Evolutionary conservation across 2,888 invertebrate genomes (phyloP), one percentile per base, ranked within the genome.

Genomic region (Coelopa pilipes): DNA sequence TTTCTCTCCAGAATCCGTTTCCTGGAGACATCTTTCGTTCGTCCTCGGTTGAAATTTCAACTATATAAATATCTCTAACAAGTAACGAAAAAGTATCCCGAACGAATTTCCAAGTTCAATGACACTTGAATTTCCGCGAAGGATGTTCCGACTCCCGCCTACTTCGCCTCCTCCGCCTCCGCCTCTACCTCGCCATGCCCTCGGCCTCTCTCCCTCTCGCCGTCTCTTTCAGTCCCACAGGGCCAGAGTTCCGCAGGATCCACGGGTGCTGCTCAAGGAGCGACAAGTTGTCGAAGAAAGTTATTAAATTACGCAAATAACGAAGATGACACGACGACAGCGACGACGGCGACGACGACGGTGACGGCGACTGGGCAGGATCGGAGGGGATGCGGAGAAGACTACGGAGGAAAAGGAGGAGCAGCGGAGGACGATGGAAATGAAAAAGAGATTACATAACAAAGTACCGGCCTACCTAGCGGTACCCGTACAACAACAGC

Each of bases 231-330:
- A 34, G 2, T 34, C 34, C 34, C 34, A 34, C 34, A 34, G 34
- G 7, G 7, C 34, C n/a, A n/a, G n/a, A n/a, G 34, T 34, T 4
- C 4, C 7, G 7, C 34, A 34, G 34, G 34, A 34, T 7, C 34
- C 34, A 34, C 7, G 34, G 34, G 34, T 4, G 34, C 4, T 4
- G 34, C 34, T 34, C 34, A 34, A 34, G 34, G 2, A 34, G 34
- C 34, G 34, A 34, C 34, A 34, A 34, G 34, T 34, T 34, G 79
- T 76, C 76, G 76, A 79, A 76, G 77, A 77, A 78, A 77, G 72
- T 77, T 78, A 77, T 77, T 77, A 77, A 79, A 78, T 78, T 78
- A 78, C 71, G 75, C 74, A 69, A 76, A 74, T 74, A 76, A 74
- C 65, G 76, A 59, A 19, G 19, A 34, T 34, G 34, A 34, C 34